These are phyloP conservation scores for Drosophila niveifrons DNA, from an alignment of 2,888 invertebrate species.

Conservation along the genomic window DNA sequence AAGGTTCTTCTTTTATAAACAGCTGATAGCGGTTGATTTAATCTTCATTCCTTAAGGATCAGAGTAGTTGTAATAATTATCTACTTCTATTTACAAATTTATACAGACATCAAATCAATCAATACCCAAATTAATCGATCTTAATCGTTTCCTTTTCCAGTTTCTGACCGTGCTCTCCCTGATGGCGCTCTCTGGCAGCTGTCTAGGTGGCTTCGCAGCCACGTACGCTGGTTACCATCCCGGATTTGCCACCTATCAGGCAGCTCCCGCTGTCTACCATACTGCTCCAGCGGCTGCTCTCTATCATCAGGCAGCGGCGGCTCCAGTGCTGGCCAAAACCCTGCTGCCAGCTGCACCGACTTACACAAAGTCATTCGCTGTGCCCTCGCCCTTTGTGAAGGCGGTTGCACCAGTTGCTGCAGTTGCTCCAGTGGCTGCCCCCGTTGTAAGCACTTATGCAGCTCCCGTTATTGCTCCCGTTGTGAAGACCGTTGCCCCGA, in stretches of 20 bases:
- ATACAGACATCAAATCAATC: no score
- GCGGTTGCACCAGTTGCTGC: conserved; percentile 49
- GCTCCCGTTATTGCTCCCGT: conserved; percentile 40
- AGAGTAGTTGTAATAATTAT: no score
- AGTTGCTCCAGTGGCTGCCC: conserved; percentile 11
- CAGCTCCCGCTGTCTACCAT: conserved; percentile 58
- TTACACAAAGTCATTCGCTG: conserved; percentile 57
- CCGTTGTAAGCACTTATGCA: conserved; percentile 43
- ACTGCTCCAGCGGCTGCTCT: conserved; percentile 51
- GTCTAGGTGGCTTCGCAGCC: conserved; percentile 70
- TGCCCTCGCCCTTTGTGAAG: conserved; percentile 55
- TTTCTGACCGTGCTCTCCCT: conserved; percentile 71
- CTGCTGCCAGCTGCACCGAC: conserved; percentile 45
- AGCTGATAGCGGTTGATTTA: no score
- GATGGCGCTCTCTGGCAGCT: conserved; percentile 66
- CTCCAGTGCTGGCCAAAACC: conserved; percentile 34
- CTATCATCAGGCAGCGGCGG: conserved; percentile 43
- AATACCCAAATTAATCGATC: background rate
- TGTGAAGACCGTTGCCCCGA: conserved; percentile 43
- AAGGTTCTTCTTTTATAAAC: no score
- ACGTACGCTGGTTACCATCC: conserved; percentile 81
- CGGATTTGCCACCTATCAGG: conserved; percentile 66
- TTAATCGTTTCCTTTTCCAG: conserved; percentile 48
- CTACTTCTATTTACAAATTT: no score
- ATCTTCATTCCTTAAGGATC: no score